Evolutionary conservation across 2,888 invertebrate genomes (phyloP).

Genomic region (Linnaemya vulpina): DNA sequence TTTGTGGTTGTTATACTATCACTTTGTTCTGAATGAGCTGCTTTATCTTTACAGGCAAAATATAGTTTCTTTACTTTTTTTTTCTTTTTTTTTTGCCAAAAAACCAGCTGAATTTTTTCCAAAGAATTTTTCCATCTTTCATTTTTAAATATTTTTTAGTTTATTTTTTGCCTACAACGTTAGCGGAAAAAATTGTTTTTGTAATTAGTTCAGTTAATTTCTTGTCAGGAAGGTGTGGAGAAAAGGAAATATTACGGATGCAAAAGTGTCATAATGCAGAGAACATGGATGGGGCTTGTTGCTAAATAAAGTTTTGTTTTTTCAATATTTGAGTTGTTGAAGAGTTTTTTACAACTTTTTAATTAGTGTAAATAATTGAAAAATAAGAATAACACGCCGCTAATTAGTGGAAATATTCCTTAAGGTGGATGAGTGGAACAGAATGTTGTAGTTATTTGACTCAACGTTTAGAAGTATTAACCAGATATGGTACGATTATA

Average conservation of each 20-base stretch:
- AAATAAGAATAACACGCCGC: constrained; percentile 65
- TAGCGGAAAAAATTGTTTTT: constrained; percentile 26
- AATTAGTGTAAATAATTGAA: constrained; percentile 71
- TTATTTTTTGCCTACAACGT: constrained; percentile 13
- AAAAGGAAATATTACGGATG: constrained; percentile 37
- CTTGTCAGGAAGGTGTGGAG: constrained; percentile 31
- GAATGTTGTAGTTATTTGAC: constrained; percentile 8
- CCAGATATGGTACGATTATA: neutral
- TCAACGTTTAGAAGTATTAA: neutral
- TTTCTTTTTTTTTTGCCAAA: constrained; percentile 27
- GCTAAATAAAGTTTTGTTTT: constrained; percentile 7
- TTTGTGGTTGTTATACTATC: constrained; percentile 65
- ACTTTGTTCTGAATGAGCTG: constrained; percentile 48
- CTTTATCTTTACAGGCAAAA: neutral
- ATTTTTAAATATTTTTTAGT: constrained; percentile 27
- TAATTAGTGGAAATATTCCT: constrained; percentile 63
- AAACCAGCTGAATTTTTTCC: constrained; percentile 45
- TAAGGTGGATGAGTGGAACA: neutral
- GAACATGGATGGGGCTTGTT: constrained; percentile 24
- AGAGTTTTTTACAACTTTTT: constrained; percentile 61
- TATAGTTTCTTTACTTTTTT: neutral
- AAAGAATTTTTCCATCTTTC: constrained; percentile 53
- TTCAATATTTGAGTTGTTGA: constrained; percentile 1
- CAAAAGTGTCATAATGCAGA: constrained; percentile 62
- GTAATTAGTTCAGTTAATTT: constrained; percentile 47